These are phyloP conservation scores for Seriola dumerili DNA, from an alignment of 2,113 vertebrate genomes.

Conservation along the genomic window DNA sequence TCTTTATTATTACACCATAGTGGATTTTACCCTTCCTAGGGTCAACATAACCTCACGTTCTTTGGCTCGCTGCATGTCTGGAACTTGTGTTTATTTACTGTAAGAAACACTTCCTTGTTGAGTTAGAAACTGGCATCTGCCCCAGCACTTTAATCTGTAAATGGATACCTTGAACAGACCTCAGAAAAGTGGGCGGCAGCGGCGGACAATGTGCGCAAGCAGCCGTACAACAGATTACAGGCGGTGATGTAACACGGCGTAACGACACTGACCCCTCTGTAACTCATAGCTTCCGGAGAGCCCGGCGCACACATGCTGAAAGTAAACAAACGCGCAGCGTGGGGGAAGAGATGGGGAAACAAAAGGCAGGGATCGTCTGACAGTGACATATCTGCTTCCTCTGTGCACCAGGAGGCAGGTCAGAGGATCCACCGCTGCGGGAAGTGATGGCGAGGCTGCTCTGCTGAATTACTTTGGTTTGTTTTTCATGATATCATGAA, in stretches of 20 bases:
- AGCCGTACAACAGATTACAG: constrained; percentile 27
- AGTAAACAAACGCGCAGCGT: constrained; percentile 30
- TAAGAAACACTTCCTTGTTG: not conserved
- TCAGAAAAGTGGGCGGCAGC: not conserved
- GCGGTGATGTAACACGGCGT: constrained; percentile 42
- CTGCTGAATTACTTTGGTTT: constrained; percentile 1
- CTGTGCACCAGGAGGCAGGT: constrained; percentile 26
- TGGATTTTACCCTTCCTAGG: not conserved
- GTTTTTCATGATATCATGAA: constrained; percentile 4
- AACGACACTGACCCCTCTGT: constrained; percentile 34
- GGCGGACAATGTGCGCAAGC: not conserved
- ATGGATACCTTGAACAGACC: not conserved
- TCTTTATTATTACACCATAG: not conserved
- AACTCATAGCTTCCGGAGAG: constrained; percentile 37
- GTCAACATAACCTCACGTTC: too few relatives aligned
- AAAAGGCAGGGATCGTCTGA: constrained; percentile 37
- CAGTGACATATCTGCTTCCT: constrained; percentile 35
- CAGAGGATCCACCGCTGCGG: constrained; percentile 23
- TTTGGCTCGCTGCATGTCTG: not conserved
- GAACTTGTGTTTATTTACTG: constrained; percentile 3
- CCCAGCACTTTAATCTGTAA: constrained; percentile 33
- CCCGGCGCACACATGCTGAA: constrained; percentile 22
- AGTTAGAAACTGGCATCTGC: constrained; percentile 10
- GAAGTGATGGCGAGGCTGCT: not conserved
- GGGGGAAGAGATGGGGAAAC: constrained; percentile 4